These are phyloP conservation scores for Lasioglossum calceatum DNA, from an alignment of 2,888 invertebrate genomes.

Conservation along the genomic window DNA sequence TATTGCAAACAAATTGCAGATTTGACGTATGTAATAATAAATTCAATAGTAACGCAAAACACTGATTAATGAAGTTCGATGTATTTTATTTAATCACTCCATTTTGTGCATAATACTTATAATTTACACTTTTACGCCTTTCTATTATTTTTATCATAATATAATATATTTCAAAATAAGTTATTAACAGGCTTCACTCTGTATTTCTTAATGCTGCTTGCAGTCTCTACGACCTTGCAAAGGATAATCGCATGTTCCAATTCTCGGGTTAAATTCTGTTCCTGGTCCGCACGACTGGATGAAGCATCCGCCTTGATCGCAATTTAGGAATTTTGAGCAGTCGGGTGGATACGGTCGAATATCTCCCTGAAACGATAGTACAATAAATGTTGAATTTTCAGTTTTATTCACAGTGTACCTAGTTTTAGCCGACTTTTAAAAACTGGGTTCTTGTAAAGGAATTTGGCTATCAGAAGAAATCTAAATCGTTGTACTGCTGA, in stretches of 20 bases:
- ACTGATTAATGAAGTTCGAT: neutral
- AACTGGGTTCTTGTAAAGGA: too few species aligned
- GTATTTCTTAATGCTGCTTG: slow-evolving; percentile 39
- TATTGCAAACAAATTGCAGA: neutral
- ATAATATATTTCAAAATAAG: neutral
- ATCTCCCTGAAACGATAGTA: slow-evolving; percentile 60
- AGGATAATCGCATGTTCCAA: slow-evolving; percentile 75
- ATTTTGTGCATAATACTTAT: neutral
- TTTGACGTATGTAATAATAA: neutral
- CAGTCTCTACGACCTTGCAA: slow-evolving; percentile 67
- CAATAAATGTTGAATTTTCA: neutral
- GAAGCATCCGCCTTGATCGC: slow-evolving; percentile 77
- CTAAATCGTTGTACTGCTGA: too few species aligned
- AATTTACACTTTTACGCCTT: neutral
- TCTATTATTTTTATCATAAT: neutral
- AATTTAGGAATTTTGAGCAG: slow-evolving; percentile 74
- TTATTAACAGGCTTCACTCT: neutral
- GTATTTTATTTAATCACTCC: slow-evolving; percentile 28
- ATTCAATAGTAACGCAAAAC: neutral
- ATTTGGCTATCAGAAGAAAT: too few species aligned
- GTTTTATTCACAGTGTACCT: too few species aligned
- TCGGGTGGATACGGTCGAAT: slow-evolving; percentile 70
- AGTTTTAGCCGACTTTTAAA: too few species aligned
- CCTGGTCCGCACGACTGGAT: slow-evolving; percentile 73
- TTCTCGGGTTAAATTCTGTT: slow-evolving; percentile 76